Evolutionary conservation across 2,797 vertebrate species (phyloP), one percentile per base, ranked within the genome.

Genomic region (Sorex maritimensis): DNA sequence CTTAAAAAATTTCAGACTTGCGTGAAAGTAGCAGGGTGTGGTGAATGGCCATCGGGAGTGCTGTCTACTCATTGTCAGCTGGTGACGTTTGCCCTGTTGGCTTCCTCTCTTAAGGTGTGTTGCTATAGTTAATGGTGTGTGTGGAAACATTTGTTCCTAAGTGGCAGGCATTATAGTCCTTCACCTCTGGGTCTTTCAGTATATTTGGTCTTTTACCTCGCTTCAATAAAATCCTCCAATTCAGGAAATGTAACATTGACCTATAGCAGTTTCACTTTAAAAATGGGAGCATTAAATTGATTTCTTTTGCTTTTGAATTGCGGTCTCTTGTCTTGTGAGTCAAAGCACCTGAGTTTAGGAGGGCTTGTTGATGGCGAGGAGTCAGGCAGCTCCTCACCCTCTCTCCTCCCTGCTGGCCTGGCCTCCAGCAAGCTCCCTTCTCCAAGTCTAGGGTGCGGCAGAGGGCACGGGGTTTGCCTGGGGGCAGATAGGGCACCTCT

Each of bases 261-360:
- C 24, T 10, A 85, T 81, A 75, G 24, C 72, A 77, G 21, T 74
- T 95, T 86, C 61, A 75, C 86, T 95, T 93, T 81, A 85, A 68
- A 61, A 75, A 38, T 90, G 41, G 69, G 10, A 71, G 89, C 30
- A 44, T 28, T 67, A 24, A 77, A 61, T 86, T 79, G 58, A 34
- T 67, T 71, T 92, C 46, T 91, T 28, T 92, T 94, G 84, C 49
- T 55, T 95, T 84, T 74, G 26, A 79, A 73, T 12, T 83, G 6
- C 81, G 58, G 38, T 82, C 49, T 30, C 72, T 75, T 95, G 67
- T 71, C 34, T 74, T 80, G 10, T 5, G 67, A 86, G 52, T 71
- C 41, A 78, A 82, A 38, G 41, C 6, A 11, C 49, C 52, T 63
- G 30, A 87, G 24, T 81, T 83, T 91, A 68, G 75, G 71, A 79